A percentile compares a stretch with the other conserved stretches of the same genome.
phyloP scores from a whole-genome alignment of 2,888 invertebrate genomes.

The Neocrepidodera transversa region DNA sequence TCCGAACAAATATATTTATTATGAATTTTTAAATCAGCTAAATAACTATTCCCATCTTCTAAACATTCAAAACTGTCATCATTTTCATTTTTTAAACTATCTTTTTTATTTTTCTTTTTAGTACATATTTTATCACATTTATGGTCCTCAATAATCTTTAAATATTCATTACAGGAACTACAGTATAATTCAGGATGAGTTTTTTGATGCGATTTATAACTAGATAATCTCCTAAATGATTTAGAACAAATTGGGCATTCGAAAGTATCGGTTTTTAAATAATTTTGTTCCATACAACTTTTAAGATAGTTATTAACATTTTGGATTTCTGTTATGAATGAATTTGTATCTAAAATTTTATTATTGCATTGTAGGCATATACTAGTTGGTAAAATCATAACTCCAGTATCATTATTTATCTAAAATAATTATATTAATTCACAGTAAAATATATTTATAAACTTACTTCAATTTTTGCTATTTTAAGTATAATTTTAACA shows the following conservation, averaged over 20 bases:
- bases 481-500: constrained; percentile 38
- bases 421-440: constrained; percentile 2
- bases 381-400: not conserved
- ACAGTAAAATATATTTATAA: not conserved
- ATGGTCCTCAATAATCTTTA: constrained; percentile 18
- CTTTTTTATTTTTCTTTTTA: constrained; percentile 5
- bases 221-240: constrained; percentile 15
- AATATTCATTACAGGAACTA: constrained; percentile 10
- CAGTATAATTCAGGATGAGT: constrained; percentile 30
- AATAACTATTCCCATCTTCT: constrained; percentile 19
- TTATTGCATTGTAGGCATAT: constrained; percentile 17
- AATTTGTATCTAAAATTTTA: constrained; percentile 9
- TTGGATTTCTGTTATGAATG: constrained; percentile 12
- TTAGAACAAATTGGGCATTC: constrained; percentile 28
- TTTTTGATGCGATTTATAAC: constrained; percentile 25
- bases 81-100: not conserved
- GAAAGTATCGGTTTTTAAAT: not conserved
- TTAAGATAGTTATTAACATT: constrained; percentile 1
- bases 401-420: not conserved
- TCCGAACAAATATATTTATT: constrained; percentile 34
- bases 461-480: constrained; percentile 42
- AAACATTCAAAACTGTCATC: constrained; percentile 35
- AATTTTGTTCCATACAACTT: constrained; percentile 1
- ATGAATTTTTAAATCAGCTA: constrained; percentile 34
- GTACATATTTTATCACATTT: constrained; percentile 11